Base-by-base conservation (phyloP, 2,797 vertebrate genomes). In the Microcaecilia unicolor region DNA sequence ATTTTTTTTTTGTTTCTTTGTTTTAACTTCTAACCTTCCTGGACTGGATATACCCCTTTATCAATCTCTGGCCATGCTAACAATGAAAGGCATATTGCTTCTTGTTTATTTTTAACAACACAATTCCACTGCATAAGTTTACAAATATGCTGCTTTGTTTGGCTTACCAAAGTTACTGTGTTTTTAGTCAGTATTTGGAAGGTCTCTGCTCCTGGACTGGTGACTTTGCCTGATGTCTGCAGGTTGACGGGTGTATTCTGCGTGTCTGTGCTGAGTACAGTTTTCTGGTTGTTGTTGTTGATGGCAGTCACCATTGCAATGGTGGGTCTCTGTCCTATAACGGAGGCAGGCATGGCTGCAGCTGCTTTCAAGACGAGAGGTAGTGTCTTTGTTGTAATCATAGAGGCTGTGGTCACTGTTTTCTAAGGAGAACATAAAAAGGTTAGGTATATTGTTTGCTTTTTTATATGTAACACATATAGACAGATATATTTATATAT, bases 291-390 rank as follows among this genome's bases (percentile, higher is more conserved):
- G 45, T 62, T 70, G n/a, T n/a, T n/a, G 78, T 82, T 84, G 80
- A 97, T 92, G 70, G 92, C 90, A 58, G 93, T 91, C 81, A 98
- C 93, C 93, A 98, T 94, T 58, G 93, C 82, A 56, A 97, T 89
- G 21, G 91, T 90, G 64, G 90, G 86, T 78, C 90, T 89, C 64
- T 90, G 90, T 37, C 88, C 84, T 76, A 92, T 80, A 68, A 92
- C 81, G 68, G 86, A 70, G 44, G 91, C 81, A 66, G 44, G 44
- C 31, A 44, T n/a, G n/a, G n/a, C n/a, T 12, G 86, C 83, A 70
- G 93, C 90, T 74, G 95, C 92, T 92, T 98, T 98, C 72, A 98
- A 85, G 80, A 97, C 89, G 75, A 98, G 92, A 93, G 92, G 92
- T 92, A 97, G 90, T 74, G 92, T 92, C 90, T 98, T 98, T 51